Evolutionary conservation across 2,888 invertebrate genomes (phyloP).

Genomic region (Chrysina gloriosa): DNA sequence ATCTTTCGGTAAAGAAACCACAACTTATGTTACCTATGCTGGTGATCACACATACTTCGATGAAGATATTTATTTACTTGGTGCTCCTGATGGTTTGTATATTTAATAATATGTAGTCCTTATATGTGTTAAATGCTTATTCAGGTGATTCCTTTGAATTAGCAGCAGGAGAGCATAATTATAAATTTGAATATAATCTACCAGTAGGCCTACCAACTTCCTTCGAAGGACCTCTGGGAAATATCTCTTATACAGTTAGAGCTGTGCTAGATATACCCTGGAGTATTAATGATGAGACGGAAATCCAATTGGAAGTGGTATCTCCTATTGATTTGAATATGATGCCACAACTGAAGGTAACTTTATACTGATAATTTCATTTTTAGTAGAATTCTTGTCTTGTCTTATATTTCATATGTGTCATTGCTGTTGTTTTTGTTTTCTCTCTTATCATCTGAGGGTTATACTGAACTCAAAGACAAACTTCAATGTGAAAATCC

Average conservation of each 20-base stretch:
- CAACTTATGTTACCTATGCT: neutral
- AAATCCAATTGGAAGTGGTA: neutral
- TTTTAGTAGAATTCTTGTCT: too few species aligned
- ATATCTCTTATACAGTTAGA: neutral
- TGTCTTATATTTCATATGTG: too few species aligned
- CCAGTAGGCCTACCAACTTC: slow-evolving; percentile 9
- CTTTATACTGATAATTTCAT: neutral
- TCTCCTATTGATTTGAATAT: slow-evolving; percentile 15
- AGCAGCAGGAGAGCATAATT: neutral
- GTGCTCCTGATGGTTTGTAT: neutral
- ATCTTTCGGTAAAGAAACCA: neutral
- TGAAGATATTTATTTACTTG: slow-evolving; percentile 3
- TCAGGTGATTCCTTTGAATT: slow-evolving; percentile 12
- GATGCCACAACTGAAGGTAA: neutral
- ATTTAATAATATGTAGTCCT: neutral
- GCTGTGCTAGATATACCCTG: neutral
- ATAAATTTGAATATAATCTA: slow-evolving; percentile 1
- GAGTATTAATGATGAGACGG: neutral
- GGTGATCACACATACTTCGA: slow-evolving; percentile 13
- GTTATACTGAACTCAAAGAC: too few species aligned
- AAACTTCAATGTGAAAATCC: too few species aligned
- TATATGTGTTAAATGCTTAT: neutral
- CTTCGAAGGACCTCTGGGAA: neutral
- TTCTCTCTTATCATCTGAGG: too few species aligned
- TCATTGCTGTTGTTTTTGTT: too few species aligned